These are phyloP conservation scores for Lysandra coridon DNA, from an alignment of 2,888 invertebrate genomes.

Conservation along the genomic window DNA sequence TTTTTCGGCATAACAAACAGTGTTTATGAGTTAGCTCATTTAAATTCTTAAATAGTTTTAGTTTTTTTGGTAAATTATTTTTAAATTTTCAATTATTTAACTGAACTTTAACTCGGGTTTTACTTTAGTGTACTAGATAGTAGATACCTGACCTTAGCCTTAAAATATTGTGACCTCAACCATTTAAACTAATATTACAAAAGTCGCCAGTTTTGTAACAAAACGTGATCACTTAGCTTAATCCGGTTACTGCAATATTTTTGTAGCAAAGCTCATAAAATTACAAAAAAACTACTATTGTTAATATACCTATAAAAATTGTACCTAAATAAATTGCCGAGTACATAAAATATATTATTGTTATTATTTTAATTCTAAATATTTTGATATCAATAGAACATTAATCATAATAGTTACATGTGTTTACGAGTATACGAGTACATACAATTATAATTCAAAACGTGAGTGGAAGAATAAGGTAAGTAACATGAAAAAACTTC, in stretches of 20 bases:
- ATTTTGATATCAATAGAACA: too few species aligned
- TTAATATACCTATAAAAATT: background rate
- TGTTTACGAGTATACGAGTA: background rate
- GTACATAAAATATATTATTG: too few species aligned
- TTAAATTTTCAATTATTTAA: background rate
- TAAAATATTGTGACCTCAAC: background rate
- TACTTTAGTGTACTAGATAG: background rate
- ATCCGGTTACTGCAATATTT: conserved; percentile 44
- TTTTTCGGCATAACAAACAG: background rate
- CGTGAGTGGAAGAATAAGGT: too few species aligned
- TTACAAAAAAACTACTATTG: background rate
- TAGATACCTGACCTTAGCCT: conserved; percentile 1
- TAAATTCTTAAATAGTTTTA: too few species aligned
- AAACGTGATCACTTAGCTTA: conserved; percentile 12
- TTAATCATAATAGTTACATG: background rate
- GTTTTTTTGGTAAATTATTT: background rate
- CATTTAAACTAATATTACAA: conserved; percentile 12
- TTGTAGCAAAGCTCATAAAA: conserved; percentile 41
- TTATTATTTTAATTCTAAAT: too few species aligned
- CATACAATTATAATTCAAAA: background rate
- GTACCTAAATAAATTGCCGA: too few species aligned
- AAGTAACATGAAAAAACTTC: too few species aligned
- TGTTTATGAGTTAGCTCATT: background rate
- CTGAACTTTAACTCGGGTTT: background rate
- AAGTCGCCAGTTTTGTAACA: conserved; percentile 4